Evolutionary conservation across 2,888 invertebrate genomes (phyloP).

Genomic region (Byasa hedistus): DNA sequence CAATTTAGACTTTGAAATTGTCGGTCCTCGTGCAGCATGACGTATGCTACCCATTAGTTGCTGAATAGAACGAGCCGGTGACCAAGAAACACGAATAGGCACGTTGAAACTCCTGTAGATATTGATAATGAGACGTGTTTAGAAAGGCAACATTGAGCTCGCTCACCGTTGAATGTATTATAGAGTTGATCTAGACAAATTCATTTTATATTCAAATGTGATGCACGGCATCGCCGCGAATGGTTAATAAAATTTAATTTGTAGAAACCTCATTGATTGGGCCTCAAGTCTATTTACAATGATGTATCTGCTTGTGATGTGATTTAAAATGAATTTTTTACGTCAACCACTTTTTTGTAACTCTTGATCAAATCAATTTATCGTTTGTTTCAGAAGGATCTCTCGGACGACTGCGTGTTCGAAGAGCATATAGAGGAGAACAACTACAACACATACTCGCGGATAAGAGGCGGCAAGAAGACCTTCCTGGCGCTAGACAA

Average conservation of each 20-base stretch:
- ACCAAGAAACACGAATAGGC: slow-evolving; percentile 27
- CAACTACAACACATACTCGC: slow-evolving; percentile 92
- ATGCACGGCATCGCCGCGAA: too few species aligned
- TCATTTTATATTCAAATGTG: slow-evolving; percentile 2
- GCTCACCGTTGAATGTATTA: slow-evolving; percentile 9
- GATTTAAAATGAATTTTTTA: too few species aligned
- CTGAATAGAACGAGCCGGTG: slow-evolving; percentile 22
- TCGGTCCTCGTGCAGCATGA: slow-evolving; percentile 44
- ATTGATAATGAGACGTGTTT: slow-evolving; percentile 29
- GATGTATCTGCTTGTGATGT: too few species aligned
- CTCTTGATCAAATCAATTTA: slow-evolving; percentile 29
- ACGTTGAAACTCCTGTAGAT: slow-evolving; percentile 24
- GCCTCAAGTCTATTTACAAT: too few species aligned
- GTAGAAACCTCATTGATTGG: too few species aligned
- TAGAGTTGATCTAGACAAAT: slow-evolving; percentile 13
- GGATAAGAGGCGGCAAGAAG: slow-evolving; percentile 82
- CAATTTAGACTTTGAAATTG: slow-evolving; percentile 54
- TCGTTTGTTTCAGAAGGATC: slow-evolving; percentile 88
- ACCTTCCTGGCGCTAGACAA: slow-evolving; percentile 89
- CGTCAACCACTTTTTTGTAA: slow-evolving; percentile 32
- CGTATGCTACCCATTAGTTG: slow-evolving; percentile 35
- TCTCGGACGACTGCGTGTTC: slow-evolving; percentile 91
- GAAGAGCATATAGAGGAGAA: slow-evolving; percentile 92
- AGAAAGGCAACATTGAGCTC: slow-evolving; percentile 29
- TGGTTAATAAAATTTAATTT: too few species aligned